phyloP scores from a whole-genome alignment of 2,113 vertebrate genomes.

The Ceratotherium simum region DNA sequence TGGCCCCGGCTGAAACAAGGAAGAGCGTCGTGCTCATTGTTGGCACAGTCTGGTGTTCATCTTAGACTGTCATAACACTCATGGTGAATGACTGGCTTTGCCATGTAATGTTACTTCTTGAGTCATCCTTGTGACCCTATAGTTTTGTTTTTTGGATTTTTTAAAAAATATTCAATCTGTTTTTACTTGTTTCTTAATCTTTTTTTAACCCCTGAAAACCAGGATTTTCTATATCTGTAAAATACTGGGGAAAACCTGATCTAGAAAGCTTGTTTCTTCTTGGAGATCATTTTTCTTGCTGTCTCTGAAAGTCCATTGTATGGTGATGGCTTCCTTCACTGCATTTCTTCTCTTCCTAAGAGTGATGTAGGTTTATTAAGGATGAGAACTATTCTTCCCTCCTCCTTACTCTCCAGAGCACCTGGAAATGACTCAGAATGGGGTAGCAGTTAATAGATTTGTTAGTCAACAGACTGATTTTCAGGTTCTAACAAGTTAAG shows the following conservation, averaged over 20 bases:
- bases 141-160: background rate
- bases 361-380: background rate
- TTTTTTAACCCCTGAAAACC: background rate
- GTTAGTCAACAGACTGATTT: background rate
- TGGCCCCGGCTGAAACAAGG: background rate
- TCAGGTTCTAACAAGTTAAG: background rate
- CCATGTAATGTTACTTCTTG: background rate
- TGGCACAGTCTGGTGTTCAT: accelerated
- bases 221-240: background rate
- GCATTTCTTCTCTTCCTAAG: background rate
- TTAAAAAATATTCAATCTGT: background rate
- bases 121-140: background rate
- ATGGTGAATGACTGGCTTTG: background rate
- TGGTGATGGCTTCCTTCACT: background rate
- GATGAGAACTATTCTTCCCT: background rate
- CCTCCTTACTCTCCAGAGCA: background rate
- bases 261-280: background rate
- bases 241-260: background rate
- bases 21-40: accelerated
- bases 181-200: background rate
- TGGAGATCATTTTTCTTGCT: background rate
- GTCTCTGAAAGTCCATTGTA: background rate
- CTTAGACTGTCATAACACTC: background rate
- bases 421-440: background rate
- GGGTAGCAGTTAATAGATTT: background rate